phyloP scores from a whole-genome alignment of 2,113 vertebrate genomes.

The Campylomormyrus numenius region DNA sequence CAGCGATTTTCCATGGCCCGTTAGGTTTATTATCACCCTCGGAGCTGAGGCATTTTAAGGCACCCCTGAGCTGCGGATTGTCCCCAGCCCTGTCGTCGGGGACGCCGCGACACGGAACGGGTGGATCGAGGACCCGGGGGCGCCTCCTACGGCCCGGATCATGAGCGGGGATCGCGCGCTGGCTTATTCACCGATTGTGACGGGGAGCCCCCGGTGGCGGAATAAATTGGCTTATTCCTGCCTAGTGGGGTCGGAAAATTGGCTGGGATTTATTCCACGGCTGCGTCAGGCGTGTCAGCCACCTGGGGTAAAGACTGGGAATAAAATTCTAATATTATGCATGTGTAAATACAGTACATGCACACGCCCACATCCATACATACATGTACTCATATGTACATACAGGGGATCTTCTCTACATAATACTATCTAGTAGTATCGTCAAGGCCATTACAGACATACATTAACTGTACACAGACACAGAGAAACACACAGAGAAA shows the following conservation, averaged over 20 bases:
- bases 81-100: background rate
- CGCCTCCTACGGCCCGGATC: background rate
- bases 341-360: background rate
- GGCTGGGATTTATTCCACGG: background rate
- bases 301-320: background rate
- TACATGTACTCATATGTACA: background rate
- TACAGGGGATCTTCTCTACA: background rate
- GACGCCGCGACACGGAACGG: background rate
- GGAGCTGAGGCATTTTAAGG: background rate
- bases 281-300: background rate
- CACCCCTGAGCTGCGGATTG: background rate
- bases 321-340: background rate
- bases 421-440: background rate
- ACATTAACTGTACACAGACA: too few relatives aligned
- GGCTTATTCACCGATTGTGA: slow-evolving; percentile 1
- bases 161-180: background rate
- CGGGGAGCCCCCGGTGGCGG: background rate
- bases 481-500: too few relatives aligned
- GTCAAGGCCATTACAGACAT: background rate
- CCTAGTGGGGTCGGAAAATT: background rate
- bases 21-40: background rate
- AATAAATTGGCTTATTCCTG: slow-evolving; percentile 5
- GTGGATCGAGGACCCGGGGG: background rate
- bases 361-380: background rate
- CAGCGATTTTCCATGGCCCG: background rate